These are phyloP conservation scores for Pipistrellus nathusii DNA, from an alignment of 2,797 vertebrate species.

Conservation along the genomic window DNA sequence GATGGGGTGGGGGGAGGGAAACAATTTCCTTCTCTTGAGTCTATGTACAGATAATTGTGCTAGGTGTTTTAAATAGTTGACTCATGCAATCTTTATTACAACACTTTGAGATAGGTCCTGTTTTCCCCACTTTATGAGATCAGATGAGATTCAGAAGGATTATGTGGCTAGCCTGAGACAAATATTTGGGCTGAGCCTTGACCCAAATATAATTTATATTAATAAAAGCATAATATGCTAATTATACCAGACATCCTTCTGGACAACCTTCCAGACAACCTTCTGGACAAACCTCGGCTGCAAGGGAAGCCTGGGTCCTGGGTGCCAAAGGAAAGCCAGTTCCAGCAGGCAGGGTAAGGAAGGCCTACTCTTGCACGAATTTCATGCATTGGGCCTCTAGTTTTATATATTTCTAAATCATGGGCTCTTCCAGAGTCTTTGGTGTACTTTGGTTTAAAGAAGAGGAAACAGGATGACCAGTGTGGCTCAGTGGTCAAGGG, in stretches of 20 bases:
- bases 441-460: neutral
- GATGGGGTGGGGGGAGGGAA: accelerated
- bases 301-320: too few relatives aligned
- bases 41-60: neutral
- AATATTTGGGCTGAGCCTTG: neutral
- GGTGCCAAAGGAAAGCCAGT: too few relatives aligned
- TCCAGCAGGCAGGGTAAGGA: too few relatives aligned
- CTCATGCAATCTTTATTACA: neutral
- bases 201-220: neutral
- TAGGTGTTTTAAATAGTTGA: neutral
- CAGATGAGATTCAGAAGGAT: neutral
- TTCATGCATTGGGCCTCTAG: too few relatives aligned
- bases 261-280: too few relatives aligned
- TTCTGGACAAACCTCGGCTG: too few relatives aligned
- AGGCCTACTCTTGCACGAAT: too few relatives aligned
- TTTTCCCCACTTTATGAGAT: neutral
- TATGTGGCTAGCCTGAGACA: neutral
- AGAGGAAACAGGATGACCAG: neutral
- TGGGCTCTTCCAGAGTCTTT: neutral
- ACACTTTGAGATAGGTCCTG: too few relatives aligned
- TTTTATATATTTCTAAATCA: neutral
- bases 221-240: too few relatives aligned
- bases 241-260: too few relatives aligned
- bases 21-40: neutral
- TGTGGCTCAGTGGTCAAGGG: too few relatives aligned